Evolutionary conservation across 2,113 vertebrate species (phyloP).

Genomic region (Cheilinus undulatus): DNA sequence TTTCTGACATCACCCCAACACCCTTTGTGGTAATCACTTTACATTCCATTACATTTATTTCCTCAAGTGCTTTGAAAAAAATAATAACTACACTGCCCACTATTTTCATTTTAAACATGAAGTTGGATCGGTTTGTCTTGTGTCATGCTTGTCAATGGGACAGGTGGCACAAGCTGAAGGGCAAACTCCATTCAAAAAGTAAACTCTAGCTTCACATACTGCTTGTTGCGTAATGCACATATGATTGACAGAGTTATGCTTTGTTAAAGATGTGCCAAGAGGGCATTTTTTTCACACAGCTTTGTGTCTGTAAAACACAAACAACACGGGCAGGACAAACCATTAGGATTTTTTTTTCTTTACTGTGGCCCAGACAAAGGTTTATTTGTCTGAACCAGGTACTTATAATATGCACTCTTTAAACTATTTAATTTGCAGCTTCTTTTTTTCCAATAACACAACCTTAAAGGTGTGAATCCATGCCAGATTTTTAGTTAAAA

Average conservation of each 20-base stretch:
- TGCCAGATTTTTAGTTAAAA: not conserved
- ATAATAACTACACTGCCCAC: not conserved
- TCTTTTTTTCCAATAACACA: not conserved
- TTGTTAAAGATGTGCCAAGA: not conserved
- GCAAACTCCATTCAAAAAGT: slow-evolving; percentile 61
- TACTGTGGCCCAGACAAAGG: too few species aligned
- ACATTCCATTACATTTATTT: slow-evolving; percentile 2
- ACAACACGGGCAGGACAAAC: too few species aligned
- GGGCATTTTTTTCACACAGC: not conserved
- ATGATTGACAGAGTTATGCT: slow-evolving; percentile 16
- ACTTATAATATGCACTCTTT: not conserved
- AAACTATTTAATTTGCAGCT: not conserved
- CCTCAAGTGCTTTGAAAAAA: too few species aligned
- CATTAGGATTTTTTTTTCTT: too few species aligned
- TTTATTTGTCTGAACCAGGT: not conserved
- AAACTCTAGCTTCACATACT: not conserved
- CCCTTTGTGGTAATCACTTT: slow-evolving; percentile 91
- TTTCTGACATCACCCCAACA: slow-evolving; percentile 93
- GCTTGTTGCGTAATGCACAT: slow-evolving; percentile 54
- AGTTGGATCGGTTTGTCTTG: not conserved
- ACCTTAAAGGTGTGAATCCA: not conserved
- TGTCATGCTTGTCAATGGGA: not conserved
- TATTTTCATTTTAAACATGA: not conserved
- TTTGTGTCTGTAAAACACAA: too few species aligned
- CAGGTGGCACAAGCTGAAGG: slow-evolving; percentile 13